Evolutionary conservation across 2,888 invertebrate genomes (phyloP).

Genomic region (Unio delphinus): DNA sequence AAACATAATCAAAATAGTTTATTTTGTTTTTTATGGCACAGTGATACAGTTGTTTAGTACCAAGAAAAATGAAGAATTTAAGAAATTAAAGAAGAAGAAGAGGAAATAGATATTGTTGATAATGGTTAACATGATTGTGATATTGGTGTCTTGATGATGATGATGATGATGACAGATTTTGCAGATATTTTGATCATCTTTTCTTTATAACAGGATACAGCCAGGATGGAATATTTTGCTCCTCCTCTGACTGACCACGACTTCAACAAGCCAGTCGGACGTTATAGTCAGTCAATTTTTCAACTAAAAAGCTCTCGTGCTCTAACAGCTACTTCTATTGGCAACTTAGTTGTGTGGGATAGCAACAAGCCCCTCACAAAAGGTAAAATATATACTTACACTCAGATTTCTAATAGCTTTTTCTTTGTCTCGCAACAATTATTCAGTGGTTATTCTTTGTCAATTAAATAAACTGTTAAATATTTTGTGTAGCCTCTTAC

Average conservation of each 20-base stretch:
- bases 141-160: constrained; percentile 2
- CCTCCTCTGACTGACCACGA: constrained; percentile 70
- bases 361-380: constrained; percentile 67
- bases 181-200: background rate
- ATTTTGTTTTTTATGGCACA: no score
- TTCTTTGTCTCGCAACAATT: no score
- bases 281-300: constrained; percentile 70
- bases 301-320: constrained; percentile 63
- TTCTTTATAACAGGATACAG: constrained; percentile 43
- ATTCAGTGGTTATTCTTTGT: no score
- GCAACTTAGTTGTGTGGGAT: constrained; percentile 72
- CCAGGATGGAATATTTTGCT: constrained; percentile 62
- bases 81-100: no score
- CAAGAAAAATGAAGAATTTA: no score
- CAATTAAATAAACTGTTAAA: no score
- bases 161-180: constrained; percentile 1
- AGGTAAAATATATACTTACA: constrained; percentile 35
- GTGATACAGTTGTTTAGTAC: no score
- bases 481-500: no score
- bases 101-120: no score
- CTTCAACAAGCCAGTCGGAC: constrained; percentile 71
- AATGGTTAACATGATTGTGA: no score
- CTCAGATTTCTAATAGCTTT: no score
- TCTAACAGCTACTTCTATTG: constrained; percentile 70
- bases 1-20: no score